A percentile compares a stretch with the other conserved stretches of the same genome.
phyloP scores from a whole-genome alignment of 2,797 vertebrate species.

The Manis javanica region DNA sequence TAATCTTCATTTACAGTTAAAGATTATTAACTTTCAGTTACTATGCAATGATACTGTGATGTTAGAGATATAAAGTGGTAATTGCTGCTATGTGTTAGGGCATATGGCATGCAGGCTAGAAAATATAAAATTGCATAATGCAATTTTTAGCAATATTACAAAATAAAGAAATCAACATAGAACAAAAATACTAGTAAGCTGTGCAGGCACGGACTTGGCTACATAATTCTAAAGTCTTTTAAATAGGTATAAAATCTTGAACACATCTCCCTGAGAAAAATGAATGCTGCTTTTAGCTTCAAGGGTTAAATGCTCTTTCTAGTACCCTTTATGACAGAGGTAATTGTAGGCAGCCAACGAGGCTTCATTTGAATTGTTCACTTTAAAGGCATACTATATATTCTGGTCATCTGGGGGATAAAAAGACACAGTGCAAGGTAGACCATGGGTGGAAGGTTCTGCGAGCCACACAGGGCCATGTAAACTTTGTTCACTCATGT shows the following conservation, averaged over 20 bases:
- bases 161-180: conserved; percentile 30
- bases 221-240: background rate
- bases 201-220: background rate
- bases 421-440: background rate
- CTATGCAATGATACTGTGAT: background rate
- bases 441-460: background rate
- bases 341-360: background rate
- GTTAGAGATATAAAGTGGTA: background rate
- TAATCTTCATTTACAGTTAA: conserved; percentile 6
- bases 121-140: background rate
- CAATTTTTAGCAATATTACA: conserved; percentile 34
- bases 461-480: background rate
- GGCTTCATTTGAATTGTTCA: background rate
- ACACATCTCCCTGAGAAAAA: background rate
- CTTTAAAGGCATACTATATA: background rate
- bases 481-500: background rate
- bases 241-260: background rate
- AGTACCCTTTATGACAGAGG: background rate
- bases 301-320: background rate
- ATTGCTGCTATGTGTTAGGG: background rate
- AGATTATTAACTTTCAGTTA: conserved; percentile 12
- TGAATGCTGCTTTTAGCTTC: background rate
- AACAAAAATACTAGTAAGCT: background rate
- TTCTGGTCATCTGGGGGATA: background rate
- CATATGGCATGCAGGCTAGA: background rate